Base-by-base conservation (phyloP, 2,113 vertebrate species). In the Psilopogon haemacephalus region DNA sequence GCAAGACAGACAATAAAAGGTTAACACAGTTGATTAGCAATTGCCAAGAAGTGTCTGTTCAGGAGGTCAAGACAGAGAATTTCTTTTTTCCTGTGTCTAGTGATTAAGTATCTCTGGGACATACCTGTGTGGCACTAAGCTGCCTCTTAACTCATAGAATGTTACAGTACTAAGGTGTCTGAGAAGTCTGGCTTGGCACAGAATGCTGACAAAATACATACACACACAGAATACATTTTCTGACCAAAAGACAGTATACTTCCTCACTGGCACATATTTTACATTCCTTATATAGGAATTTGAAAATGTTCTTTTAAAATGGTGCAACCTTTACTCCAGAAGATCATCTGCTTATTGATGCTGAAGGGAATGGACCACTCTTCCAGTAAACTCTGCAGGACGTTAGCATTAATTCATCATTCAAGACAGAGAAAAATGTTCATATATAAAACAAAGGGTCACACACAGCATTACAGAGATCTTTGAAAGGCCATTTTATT, bases 1-100 rank as follows among this genome's bases (percentile, higher is more conserved):
- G 56, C 46, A 68, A 42, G 20, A 85, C 46, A 86, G 50, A 86
- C 55, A 90, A 91, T 69, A 89, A 94, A 93, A 93, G 10, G 14
- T 71, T 63, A 88, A 86, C 33, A 60, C 3, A 40, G 83, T 30
- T 88, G 80, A 88, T 90, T 60, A 86, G 81, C 75, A 73, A 44
- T 86, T 96, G 93, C 85, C 94, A 95, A 95, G 93, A 96, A 96
- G 90, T 77, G 60, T 69, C 85, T 95, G 68, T 67, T 76, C 40
- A 12, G 62, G 58, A 95, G 84, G 95, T 88, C 86, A 89, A 33
- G 84, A 64, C 62, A 90, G 74, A 78, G 33, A 30, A 30, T 5
- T 44, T 81, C 86, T 83, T 84, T 86, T 60, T 9, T 48, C 46
- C 17, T 89, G 58, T 86, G 28, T 68, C 37, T 67, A 63, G 52